Percentiles rank a stretch among this genome's conserved stretches.
These are phyloP conservation scores for Tenthredo livida DNA, from an alignment of 2,888 invertebrate genomes.

Conservation along the genomic window DNA sequence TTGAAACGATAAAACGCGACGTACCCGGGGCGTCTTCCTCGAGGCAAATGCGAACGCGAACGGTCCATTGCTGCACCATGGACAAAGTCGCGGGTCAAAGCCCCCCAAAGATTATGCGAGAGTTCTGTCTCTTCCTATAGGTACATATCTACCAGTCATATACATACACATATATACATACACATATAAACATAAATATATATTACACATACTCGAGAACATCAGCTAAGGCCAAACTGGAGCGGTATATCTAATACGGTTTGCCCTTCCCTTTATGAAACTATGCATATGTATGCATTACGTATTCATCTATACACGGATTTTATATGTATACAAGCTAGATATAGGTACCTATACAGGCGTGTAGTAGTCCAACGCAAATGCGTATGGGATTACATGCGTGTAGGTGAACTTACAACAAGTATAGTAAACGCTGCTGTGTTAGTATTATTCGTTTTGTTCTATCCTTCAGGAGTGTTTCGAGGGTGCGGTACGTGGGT, in stretches of 20 bases:
- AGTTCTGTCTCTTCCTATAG: background rate
- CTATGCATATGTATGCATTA: background rate
- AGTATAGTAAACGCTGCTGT: background rate
- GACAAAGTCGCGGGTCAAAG: slow-evolving; percentile 44
- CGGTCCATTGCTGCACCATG: background rate
- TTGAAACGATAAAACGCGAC: slow-evolving; percentile 20
- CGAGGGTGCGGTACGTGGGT: background rate
- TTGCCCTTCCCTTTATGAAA: slow-evolving; percentile 10
- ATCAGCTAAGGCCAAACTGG: slow-evolving; percentile 16
- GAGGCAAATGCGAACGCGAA: background rate
- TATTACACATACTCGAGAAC: background rate
- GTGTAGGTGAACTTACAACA: background rate
- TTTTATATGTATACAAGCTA: background rate
- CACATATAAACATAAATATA: too few relatives aligned
- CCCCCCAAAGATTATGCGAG: slow-evolving; percentile 50
- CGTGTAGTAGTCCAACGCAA: background rate
- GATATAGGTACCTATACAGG: background rate
- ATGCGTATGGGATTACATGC: background rate
- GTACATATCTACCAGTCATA: background rate
- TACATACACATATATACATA: background rate
- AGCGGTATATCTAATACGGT: background rate
- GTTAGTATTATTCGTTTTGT: background rate
- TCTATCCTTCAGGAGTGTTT: slow-evolving; percentile 8
- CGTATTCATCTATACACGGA: background rate
- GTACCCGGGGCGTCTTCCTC: background rate